Evolutionary conservation across 2,113 vertebrate species (phyloP).

Genomic region (Brachyistius frenatus): DNA sequence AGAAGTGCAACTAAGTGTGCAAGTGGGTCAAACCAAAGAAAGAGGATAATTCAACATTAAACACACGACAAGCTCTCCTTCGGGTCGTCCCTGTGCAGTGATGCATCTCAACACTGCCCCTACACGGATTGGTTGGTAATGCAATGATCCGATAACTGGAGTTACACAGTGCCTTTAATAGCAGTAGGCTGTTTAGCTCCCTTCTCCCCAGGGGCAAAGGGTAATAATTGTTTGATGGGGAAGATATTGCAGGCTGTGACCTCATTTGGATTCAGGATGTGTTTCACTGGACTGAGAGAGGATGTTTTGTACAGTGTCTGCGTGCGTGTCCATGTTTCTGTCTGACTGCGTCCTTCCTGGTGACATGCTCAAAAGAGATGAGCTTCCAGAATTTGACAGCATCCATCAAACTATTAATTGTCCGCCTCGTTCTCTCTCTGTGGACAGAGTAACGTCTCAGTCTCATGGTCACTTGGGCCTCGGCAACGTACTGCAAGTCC

Average conservation of each 20-base stretch:
- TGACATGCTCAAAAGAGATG: slow-evolving; percentile 57
- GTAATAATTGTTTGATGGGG: slow-evolving; percentile 75
- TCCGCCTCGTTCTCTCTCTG: slow-evolving; percentile 25
- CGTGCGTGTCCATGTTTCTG: slow-evolving; percentile 25
- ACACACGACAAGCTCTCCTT: slow-evolving; percentile 27
- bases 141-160: slow-evolving; percentile 54
- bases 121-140: slow-evolving; percentile 39
- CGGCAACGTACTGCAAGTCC: slow-evolving; percentile 22
- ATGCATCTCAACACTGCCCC: slow-evolving; percentile 45
- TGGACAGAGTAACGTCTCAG: slow-evolving; percentile 17
- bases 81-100: slow-evolving; percentile 16
- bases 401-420: slow-evolving; percentile 74
- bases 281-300: slow-evolving; percentile 57
- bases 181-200: slow-evolving; percentile 63
- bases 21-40: slow-evolving; percentile 31
- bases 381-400: slow-evolving; percentile 55
- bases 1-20: slow-evolving; percentile 8
- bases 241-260: slow-evolving; percentile 75
- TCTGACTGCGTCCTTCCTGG: slow-evolving; percentile 45
- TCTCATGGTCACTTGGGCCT: slow-evolving; percentile 45
- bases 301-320: slow-evolving; percentile 35
- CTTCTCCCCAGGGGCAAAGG: slow-evolving; percentile 67
- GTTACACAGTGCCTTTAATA: slow-evolving; percentile 59
- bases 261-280: slow-evolving; percentile 75
- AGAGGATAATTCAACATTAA: slow-evolving; percentile 20